Base-by-base conservation (phyloP, 2,888 invertebrate genomes). In the Pyrocoelia pectoralis region DNA sequence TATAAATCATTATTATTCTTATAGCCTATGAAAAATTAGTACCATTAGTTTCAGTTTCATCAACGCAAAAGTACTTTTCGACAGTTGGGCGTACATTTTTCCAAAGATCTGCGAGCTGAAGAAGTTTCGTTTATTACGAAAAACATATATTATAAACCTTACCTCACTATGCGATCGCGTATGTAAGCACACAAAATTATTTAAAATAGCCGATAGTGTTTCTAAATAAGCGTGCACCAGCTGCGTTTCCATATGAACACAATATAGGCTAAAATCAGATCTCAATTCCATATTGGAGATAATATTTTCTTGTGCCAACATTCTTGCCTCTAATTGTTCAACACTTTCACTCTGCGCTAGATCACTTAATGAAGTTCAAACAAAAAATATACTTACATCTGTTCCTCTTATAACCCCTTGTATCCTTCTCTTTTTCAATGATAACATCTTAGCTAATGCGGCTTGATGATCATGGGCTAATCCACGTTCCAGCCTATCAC, bases 221-320 rank as follows among this genome's bases (percentile, higher is more conserved):
- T 86, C 86, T 58, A 88, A 80, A 77, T 88, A 86, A 2, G 85
- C 83, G 69, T 86, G 86, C 2, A 87, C 87, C 38, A 88, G 77
- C 69, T 87, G 86, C 0, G 87, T 87, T 73, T 88, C 88, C 83
- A 87, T 84, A 70, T 87, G 84, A 13, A 87, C 83, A 75, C 88
- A 88, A 72, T 86, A 85, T 46, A 88, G 79, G 60, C 87, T 87
- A 73, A 86, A 88, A 46, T 86, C 85, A 62, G 86, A 86, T 67
- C 87, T 81, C 46, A 86, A 75, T 71, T 87, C 87, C 68, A 87
- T 84, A 59, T 86, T 87, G 0, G 86, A 84, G 60, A 88, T 87
- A 9, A 87, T 84, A 48, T 83, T 86, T 70, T 87, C 87, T 77
- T 88, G 87, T 0, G 86, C 84, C 56, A 88, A 81, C 86, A 87